Evolutionary conservation across 2,888 invertebrate species (phyloP).

Genomic region (Neria commutata): DNA sequence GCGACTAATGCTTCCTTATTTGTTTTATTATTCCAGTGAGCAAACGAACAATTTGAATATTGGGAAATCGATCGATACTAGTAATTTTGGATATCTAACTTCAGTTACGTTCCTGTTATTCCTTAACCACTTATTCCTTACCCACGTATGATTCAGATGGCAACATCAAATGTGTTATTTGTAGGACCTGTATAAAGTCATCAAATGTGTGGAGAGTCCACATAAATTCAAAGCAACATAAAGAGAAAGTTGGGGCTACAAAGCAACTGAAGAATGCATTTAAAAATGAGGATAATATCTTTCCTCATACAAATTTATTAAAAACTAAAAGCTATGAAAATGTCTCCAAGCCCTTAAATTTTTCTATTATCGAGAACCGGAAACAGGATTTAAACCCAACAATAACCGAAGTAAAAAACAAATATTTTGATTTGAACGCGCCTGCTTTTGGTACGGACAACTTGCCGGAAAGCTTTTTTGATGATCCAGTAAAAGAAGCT

Average conservation of each 20-base stretch:
- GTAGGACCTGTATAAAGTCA: slow-evolving; percentile 78
- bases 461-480: slow-evolving; percentile 88
- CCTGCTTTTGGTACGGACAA: slow-evolving; percentile 42
- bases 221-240: slow-evolving; percentile 84
- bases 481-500: slow-evolving; percentile 81
- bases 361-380: background rate
- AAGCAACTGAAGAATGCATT: slow-evolving; percentile 70
- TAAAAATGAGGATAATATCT: slow-evolving; percentile 59
- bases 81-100: no score
- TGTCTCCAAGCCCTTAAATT: background rate
- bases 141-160: slow-evolving; percentile 78
- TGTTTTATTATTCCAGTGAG: no score
- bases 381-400: background rate
- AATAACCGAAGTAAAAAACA: background rate
- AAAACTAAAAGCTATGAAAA: background rate
- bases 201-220: slow-evolving; percentile 90
- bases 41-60: no score
- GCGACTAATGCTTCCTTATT: no score
- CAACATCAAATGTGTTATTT: slow-evolving; percentile 85
- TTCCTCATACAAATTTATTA: slow-evolving; percentile 53
- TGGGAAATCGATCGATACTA: no score
- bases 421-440: background rate
- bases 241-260: slow-evolving; percentile 73
- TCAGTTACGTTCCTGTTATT: no score
- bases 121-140: no score